These are phyloP conservation scores for Selene dorsalis DNA, from an alignment of 2,797 vertebrate species.

Conservation along the genomic window DNA sequence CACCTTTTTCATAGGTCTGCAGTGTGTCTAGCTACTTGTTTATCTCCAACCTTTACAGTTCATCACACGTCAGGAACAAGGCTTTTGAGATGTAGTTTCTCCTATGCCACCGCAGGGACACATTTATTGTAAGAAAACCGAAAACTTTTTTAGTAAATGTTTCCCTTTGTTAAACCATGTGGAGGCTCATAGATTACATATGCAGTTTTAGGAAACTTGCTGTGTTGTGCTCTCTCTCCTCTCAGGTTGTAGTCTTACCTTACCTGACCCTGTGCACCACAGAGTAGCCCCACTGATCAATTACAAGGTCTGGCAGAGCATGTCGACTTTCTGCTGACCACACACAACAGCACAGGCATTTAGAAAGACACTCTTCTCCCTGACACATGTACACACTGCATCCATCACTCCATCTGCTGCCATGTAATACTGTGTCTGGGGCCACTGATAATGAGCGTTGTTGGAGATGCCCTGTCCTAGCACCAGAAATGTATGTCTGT, in stretches of 20 bases:
- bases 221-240: background rate
- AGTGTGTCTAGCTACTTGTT: conserved; percentile 3
- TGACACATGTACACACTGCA: conserved; percentile 49
- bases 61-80: conserved; percentile 17
- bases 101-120: background rate
- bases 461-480: conserved; percentile 42
- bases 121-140: conserved; percentile 23
- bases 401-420: conserved; percentile 52
- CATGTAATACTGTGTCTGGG: conserved; percentile 45
- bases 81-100: conserved; percentile 23
- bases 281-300: conserved; percentile 36
- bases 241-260: conserved; percentile 53
- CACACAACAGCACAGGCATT: conserved; percentile 48
- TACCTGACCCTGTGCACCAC: conserved; percentile 61
- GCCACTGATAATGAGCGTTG: conserved; percentile 49
- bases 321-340: conserved; percentile 36
- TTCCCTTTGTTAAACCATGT: background rate
- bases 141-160: conserved; percentile 7
- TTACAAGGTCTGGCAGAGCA: conserved; percentile 54
- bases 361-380: conserved; percentile 30
- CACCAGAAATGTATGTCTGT: conserved; percentile 4
- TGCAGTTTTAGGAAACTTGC: conserved; percentile 23
- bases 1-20: background rate
- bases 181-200: conserved; percentile 6
- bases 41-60: background rate